Base-by-base conservation (phyloP, 2,113 vertebrate species). In the Rhipidura dahli region DNA sequence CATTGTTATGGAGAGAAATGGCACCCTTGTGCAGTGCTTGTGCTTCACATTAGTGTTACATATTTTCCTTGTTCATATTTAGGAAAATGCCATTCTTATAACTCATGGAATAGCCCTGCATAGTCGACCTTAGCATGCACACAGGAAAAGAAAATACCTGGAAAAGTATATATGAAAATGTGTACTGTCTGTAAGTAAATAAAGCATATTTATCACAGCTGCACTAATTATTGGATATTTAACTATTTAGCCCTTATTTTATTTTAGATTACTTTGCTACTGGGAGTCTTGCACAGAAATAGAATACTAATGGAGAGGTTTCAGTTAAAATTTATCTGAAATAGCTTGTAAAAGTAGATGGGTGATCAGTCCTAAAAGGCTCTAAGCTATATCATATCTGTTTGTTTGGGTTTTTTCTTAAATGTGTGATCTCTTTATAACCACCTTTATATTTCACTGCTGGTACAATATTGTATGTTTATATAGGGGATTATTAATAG, bases 401-500 rank as follows among this genome's bases (percentile, higher is more conserved):
- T 63, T 69, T 44, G 8, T 3, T 69, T 21, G 0, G 4, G 2
- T 2, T 10, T 51, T 56, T 80, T 73, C 89, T 40, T 64, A 85
- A 51, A 35, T 69, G 17, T 50, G 42, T 93, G 85, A 91, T 88
- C 51, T 78, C 51, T 89, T 79, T n/a, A 71, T 57, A 94, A 66
- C 18, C 35, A 83, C 9, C 18, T 91, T 47, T 80, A 51, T 47
- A 82, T 27, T 80, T 94, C 73, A 69, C 26, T 80, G 59, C 22
- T 82, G 18, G 15, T 49, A 76, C 11, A 11, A 57, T 87, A 76
- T 11, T 86, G 33, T 90, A 54, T 93, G 86, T 90, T 97, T 93
- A 76, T 73, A 45, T 28, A 96, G 15, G n/a, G 23, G 33, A 80
- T 93, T 82, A 86, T 90, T 96, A 96, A 70, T 57, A 71, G 68